Base-by-base conservation (phyloP, 2,797 vertebrate genomes). In the Bradypodion ventrale region DNA sequence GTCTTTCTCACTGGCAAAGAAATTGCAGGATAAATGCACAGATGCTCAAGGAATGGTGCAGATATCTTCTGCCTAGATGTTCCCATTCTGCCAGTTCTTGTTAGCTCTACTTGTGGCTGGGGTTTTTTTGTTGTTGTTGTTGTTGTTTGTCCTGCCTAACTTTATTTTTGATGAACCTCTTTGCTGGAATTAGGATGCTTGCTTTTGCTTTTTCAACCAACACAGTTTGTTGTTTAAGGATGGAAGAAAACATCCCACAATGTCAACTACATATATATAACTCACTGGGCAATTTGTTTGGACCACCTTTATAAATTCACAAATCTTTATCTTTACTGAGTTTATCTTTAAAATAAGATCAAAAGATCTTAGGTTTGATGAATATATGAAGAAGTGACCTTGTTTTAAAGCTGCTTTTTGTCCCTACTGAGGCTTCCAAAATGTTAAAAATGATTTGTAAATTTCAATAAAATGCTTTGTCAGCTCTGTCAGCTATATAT, bases 321-420 rank as follows among this genome's bases (percentile, higher is more conserved):
- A 60, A 59, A 72, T 81, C 5, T 60, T 60, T 42, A 29, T 42
- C 21, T 19, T 46, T 46, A 12, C 35, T 21, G 7, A 29, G 25
- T 37, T 80, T 29, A 7, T 42, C 9, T 72, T 70, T 72, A 70
- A 32, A 60, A 4, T 62, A n/a, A 78, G 25, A 70, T 44, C n/a
- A 70, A 49, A 77, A 8, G 15, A 25, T 70, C 27, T n/a, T 35
- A 8, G 13, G 29, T 46, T 23, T 23, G 66, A 3, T 62, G 16
- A 72, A 62, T 78, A 78, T n/a, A 60, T 83, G 65, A 77, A 77
- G n/a, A 78, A 62, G 19, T 83, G 19, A 69, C 21, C 27, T 83
- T 83, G 6, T 49, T 37, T 72, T n/a, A 75, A 82, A 75, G 16
- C 3, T 29, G 59, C 68, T 15, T 46, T 27, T 46, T 72, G 52